Base-by-base conservation (phyloP, 2,113 vertebrate species). In the Ailuropoda melanoleuca region DNA sequence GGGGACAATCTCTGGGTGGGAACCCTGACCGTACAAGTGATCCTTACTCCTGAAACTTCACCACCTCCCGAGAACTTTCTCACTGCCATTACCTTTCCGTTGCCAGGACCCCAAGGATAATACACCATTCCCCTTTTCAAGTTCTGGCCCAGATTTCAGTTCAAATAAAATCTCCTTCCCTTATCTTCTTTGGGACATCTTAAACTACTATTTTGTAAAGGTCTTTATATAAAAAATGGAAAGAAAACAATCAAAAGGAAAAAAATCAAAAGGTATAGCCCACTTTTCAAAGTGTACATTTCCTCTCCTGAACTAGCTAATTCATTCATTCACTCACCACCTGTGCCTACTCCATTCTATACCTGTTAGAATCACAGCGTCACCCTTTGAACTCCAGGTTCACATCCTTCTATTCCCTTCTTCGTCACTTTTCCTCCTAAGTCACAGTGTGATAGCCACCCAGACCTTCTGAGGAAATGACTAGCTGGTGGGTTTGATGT, bases 171-270 rank as follows among this genome's bases (percentile, higher is more conserved):
- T 64, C 4, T 80, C 8, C 43, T 60, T 83, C 24, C 17, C 26
- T 58, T 87, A 39, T 58, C 11, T 88, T 88, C 23, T 74, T 88
- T 46, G 18, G 11, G n/a, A 19, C 19, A 81, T 4, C 29, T 78
- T 86, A 75, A 91, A 24, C 46, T 92, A 17, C 70, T 94, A 66
- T 85, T 78, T 70, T 78, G 11, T 89, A 90, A 97, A 83, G 6
- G 64, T 8, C 4, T 94, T 93, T 82, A 37, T 37, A 14, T 34
- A 34, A 92, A 92, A 94, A 96, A 60, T 34, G 31, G 68, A 89
- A 88, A 86, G 26, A 88, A 97, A n/a, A 75, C 48, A 66, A 66
- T 53, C 6, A 74, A 86, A 86, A 70, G 26, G 15, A 62, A 84
- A 64, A 37, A 43, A 53, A 26, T 9, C 12, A 34, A 91, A 82